These are phyloP conservation scores for Deilephila elpenor DNA, from an alignment of 2,888 invertebrate species.

Conservation along the genomic window DNA sequence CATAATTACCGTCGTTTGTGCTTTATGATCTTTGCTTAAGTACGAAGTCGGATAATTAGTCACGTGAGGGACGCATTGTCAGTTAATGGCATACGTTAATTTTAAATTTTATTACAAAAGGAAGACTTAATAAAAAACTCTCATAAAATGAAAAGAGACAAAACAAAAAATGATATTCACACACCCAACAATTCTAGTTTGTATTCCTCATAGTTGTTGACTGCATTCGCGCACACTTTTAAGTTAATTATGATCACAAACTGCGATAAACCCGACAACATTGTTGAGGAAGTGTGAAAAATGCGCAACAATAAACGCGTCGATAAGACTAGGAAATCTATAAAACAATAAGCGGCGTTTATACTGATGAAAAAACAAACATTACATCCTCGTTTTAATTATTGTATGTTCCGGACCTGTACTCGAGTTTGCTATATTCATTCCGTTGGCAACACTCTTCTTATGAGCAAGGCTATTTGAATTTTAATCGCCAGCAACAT, in stretches of 20 bases:
- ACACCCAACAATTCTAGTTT: not conserved
- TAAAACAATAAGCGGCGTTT: not conserved
- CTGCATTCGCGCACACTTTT: not conserved
- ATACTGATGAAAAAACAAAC: slow-evolving; percentile 7
- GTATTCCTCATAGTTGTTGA: not conserved
- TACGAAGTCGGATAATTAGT: slow-evolving; percentile 28
- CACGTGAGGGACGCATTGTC: not conserved
- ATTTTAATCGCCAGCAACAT: slow-evolving; percentile 5
- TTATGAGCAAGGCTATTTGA: slow-evolving; percentile 9
- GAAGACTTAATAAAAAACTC: too few species aligned
- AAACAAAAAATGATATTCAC: not conserved
- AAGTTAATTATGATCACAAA: slow-evolving; percentile 12
- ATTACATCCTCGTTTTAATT: slow-evolving; percentile 13
- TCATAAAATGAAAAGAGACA: too few species aligned
- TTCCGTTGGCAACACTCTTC: not conserved
- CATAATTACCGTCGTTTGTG: slow-evolving; percentile 50
- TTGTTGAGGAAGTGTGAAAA: not conserved
- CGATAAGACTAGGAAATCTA: not conserved
- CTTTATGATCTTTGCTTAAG: slow-evolving; percentile 43
- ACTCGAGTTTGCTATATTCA: not conserved
- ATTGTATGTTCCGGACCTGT: not conserved
- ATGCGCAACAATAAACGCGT: not conserved
- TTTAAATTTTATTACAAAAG: not conserved
- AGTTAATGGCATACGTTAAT: not conserved
- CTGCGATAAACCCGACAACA: not conserved